Evolutionary conservation across 2,888 invertebrate genomes (phyloP).

Genomic region (Diadegma fenestrale): DNA sequence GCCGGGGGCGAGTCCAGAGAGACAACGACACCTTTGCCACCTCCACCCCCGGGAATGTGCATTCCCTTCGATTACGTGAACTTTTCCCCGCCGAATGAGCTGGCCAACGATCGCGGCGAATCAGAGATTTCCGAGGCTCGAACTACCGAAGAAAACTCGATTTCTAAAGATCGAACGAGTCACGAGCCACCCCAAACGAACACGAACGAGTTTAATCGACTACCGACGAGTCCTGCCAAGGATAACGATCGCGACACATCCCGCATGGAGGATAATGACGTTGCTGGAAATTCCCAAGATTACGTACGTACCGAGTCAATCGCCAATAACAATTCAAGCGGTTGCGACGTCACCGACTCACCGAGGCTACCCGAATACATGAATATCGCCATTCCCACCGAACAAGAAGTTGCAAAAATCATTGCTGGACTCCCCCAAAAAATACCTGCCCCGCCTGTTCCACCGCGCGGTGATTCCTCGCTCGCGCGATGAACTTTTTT

Average conservation of each 20-base stretch:
- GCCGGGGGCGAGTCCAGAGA: constrained; percentile 69
- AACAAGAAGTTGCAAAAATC: constrained; percentile 70
- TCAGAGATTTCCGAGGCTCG: constrained; percentile 39
- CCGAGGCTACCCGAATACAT: constrained; percentile 79
- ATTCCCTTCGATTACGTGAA: constrained; percentile 80
- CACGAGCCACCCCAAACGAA: background rate
- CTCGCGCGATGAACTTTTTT: constrained; percentile 50
- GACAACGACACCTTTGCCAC: constrained; percentile 59
- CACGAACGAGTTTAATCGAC: constrained; percentile 44
- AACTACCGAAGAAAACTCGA: constrained; percentile 44
- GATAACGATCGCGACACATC: constrained; percentile 40
- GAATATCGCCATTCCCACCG: constrained; percentile 75
- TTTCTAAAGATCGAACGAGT: constrained; percentile 16
- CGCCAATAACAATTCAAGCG: constrained; percentile 61
- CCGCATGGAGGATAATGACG: constrained; percentile 32
- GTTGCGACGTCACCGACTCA: constrained; percentile 71
- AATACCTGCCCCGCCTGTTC: constrained; percentile 80
- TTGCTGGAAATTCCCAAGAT: constrained; percentile 61
- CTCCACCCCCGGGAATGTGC: constrained; percentile 79
- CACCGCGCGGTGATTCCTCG: constrained; percentile 77
- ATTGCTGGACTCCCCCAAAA: constrained; percentile 75
- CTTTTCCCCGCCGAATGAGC: constrained; percentile 55
- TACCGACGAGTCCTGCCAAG: constrained; percentile 56
- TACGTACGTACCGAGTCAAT: constrained; percentile 69
- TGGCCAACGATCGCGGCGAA: constrained; percentile 54